phyloP scores from a whole-genome alignment of 2,888 invertebrate species.

The Andrena marginata region DNA sequence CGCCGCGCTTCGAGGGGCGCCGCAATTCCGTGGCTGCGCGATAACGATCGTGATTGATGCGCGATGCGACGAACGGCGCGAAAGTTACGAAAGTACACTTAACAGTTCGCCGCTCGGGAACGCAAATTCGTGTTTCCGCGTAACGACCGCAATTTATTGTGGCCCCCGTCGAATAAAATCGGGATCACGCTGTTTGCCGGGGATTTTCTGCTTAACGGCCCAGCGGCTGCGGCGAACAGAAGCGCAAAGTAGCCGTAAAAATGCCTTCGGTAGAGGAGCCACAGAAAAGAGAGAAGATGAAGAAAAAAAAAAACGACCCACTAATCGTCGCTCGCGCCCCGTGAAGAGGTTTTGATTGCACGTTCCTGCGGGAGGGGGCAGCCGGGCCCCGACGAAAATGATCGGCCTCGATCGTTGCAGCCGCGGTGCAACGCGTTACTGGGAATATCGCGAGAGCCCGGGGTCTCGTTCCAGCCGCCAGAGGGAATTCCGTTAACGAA shows the following conservation, averaged over 20 bases:
- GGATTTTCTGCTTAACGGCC: constrained; percentile 22
- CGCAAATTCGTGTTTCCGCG: constrained; percentile 36
- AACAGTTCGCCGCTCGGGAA: constrained; percentile 28
- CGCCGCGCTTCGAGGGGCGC: not conserved
- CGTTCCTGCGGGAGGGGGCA: not conserved
- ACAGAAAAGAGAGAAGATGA: too few relatives aligned
- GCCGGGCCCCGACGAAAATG: constrained; percentile 21
- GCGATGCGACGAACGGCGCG: not conserved
- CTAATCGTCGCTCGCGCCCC: constrained; percentile 33
- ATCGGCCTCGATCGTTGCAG: constrained; percentile 26
- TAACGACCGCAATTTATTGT: constrained; percentile 25
- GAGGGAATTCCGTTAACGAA: constrained; percentile 13
- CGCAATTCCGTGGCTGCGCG: constrained; percentile 9
- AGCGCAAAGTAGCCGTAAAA: constrained; percentile 33
- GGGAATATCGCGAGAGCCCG: not conserved
- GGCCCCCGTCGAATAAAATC: constrained; percentile 22
- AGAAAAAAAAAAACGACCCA: not conserved
- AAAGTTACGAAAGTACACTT: constrained; percentile 17
- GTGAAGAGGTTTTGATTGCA: constrained; percentile 40
- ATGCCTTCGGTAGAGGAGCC: constrained; percentile 12
- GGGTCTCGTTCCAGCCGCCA: not conserved
- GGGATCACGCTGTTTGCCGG: constrained; percentile 13
- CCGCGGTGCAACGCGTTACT: constrained; percentile 8
- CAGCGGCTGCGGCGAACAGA: constrained; percentile 1
- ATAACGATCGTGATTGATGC: constrained; percentile 13